phyloP scores from a whole-genome alignment of 2,888 invertebrate species.

The Laspeyria flexula region DNA sequence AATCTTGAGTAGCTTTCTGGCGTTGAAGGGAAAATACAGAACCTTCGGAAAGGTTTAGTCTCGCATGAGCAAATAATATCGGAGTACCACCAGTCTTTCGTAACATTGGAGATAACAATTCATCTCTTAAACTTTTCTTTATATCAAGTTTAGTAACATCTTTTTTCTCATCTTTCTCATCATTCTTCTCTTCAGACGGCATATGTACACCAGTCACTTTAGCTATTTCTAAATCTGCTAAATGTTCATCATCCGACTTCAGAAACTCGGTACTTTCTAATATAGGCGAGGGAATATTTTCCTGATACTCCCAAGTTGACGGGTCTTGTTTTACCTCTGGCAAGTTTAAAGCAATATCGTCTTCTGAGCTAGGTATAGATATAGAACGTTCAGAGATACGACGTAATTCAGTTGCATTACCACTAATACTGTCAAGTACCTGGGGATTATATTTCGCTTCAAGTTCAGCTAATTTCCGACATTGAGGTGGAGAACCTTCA shows the following conservation, averaged over 20 bases:
- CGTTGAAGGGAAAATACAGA: conserved; percentile 92
- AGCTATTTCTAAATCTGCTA: conserved; percentile 83
- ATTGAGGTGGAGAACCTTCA: conserved; percentile 91
- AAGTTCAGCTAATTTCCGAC: conserved; percentile 87
- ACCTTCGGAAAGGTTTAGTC: conserved; percentile 93
- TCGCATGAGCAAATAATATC: conserved; percentile 91
- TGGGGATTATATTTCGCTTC: conserved; percentile 89
- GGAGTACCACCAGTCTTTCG: conserved; percentile 91
- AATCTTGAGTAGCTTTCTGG: conserved; percentile 91
- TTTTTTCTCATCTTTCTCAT: conserved; percentile 62
- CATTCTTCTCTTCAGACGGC: conserved; percentile 68
- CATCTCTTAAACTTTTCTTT: conserved; percentile 87
- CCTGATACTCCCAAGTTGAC: conserved; percentile 87
- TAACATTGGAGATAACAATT: conserved; percentile 89
- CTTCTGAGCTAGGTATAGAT: conserved; percentile 91
- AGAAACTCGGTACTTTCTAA: conserved; percentile 87
- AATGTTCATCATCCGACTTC: conserved; percentile 86
- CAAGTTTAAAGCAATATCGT: conserved; percentile 88
- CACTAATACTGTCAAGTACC: conserved; percentile 87
- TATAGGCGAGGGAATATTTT: conserved; percentile 88
- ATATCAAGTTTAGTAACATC: conserved; percentile 64
- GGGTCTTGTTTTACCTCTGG: conserved; percentile 84
- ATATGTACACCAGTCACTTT: conserved; percentile 80
- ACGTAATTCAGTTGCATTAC: conserved; percentile 88
- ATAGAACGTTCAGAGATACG: conserved; percentile 91